These are phyloP conservation scores for Odobenus rosmarus DNA, from an alignment of 2,113 vertebrate genomes.

Conservation along the genomic window DNA sequence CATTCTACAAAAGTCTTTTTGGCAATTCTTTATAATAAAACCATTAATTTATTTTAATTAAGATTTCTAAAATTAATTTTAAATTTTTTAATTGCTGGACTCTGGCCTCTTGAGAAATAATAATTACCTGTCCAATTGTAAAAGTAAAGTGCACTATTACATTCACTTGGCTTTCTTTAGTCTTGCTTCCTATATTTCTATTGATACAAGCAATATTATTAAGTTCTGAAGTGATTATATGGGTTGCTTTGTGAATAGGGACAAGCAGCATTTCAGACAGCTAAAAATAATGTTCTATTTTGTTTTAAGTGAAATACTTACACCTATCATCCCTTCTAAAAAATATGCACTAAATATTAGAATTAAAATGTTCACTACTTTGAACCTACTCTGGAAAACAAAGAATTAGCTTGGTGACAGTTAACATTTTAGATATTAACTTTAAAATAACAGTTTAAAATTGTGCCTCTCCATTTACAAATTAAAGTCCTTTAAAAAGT, in stretches of 20 bases:
- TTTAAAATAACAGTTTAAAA: slow-evolving; percentile 39
- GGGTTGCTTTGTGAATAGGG: slow-evolving; percentile 76
- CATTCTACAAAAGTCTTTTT: slow-evolving; percentile 75
- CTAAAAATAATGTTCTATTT: slow-evolving; percentile 82
- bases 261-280: slow-evolving; percentile 66
- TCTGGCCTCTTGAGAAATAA: slow-evolving; percentile 79
- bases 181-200: slow-evolving; percentile 52
- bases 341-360: slow-evolving; percentile 54
- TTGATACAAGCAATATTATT: slow-evolving; percentile 80
- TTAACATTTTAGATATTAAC: slow-evolving; percentile 36
- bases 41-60: slow-evolving; percentile 79
- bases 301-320: slow-evolving; percentile 56
- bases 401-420: background rate
- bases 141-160: slow-evolving; percentile 70
- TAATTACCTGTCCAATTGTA: slow-evolving; percentile 80
- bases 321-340: slow-evolving; percentile 43
- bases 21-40: slow-evolving; percentile 72
- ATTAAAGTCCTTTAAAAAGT: slow-evolving; percentile 10
- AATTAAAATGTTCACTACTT: slow-evolving; percentile 65
- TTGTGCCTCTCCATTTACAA: background rate
- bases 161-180: slow-evolving; percentile 69
- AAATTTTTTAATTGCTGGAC: slow-evolving; percentile 79
- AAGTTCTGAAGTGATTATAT: slow-evolving; percentile 82
- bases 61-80: slow-evolving; percentile 84
- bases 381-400: slow-evolving; percentile 57